Evolutionary conservation across 1,140 invertebrate genomes (phyloP), one percentile per base, ranked within the genome.

Genomic region (Platyura marginata): DNA sequence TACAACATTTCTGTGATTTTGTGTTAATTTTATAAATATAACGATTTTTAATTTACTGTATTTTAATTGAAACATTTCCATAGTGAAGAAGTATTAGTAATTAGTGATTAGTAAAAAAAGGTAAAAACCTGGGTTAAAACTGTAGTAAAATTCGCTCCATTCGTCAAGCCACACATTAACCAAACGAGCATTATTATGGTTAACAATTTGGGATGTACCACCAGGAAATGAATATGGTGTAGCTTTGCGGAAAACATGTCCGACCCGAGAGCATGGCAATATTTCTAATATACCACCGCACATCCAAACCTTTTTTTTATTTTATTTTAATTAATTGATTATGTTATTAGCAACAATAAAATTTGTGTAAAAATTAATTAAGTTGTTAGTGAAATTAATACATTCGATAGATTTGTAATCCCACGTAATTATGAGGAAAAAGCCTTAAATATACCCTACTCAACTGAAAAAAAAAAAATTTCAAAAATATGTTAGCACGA

Each of bases 181-280:
- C 54, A 95, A 76, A 52, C 92, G 75, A 51, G 88, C 90, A 74
- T 93, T 92, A 74, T 96, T 96, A 72, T 94, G 90, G 75, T 98
- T 93, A 65, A 98, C 88, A 65, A 98, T 91, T 62, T 87, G 83
- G 60, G 89, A 87, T 51, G 91, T 96, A 52, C 95, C 95, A 53
- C 94, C 94, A 45, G 95, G 95, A 71, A 98, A 98, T 51, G 90
- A 91, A 66, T 99, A 98, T 34, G 95, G 95, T 51, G 91, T 97
- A 52, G 93, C 92, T 72, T 98, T 98, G 58, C 94, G 79, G 74
- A 98, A 98, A 50, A 98, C 91, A 70, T 95, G 91, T 51, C 89
- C 86, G 51, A 93, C 89, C 66, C 88, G 83, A 49, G 85, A 89
- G 64, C 88, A 91, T 51, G 88, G 86, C 49, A 79, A 74, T 52